Percentiles rank a stretch among this genome's conserved stretches.
Evolutionary conservation across 64 coral and sea anemone genomes (phyloP).

Genomic region (Orbicella faveolata): DNA sequence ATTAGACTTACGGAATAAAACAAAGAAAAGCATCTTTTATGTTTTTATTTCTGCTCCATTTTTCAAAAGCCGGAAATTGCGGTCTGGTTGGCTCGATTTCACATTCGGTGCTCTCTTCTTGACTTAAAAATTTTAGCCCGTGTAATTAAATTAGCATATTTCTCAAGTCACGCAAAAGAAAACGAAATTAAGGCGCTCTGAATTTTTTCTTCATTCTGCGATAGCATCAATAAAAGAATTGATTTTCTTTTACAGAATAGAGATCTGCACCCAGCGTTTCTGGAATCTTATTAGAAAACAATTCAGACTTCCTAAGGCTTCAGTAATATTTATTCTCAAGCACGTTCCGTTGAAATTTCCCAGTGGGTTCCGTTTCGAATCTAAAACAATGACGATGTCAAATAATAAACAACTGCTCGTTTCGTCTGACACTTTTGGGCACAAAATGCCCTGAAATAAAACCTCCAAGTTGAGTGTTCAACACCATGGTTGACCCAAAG

Average conservation of each 20-base stretch:
- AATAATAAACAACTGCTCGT: neutral
- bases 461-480: neutral
- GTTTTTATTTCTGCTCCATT: neutral
- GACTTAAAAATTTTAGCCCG: neutral
- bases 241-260: neutral
- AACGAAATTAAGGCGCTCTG: neutral
- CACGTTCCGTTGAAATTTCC: slow-evolving; percentile 4
- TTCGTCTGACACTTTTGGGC: neutral
- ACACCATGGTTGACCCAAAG: neutral
- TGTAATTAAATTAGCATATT: slow-evolving; percentile 8
- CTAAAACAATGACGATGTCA: neutral
- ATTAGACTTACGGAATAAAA: neutral
- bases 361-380: slow-evolving; percentile 30
- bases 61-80: neutral
- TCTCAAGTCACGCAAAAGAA: neutral
- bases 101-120: neutral
- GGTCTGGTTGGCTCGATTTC: neutral
- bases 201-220: neutral
- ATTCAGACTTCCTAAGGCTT: too few relatives aligned
- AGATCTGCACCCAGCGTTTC: neutral
- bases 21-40: neutral
- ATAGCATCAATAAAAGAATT: neutral
- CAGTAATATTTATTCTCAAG: neutral
- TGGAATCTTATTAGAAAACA: neutral
- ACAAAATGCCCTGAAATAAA: neutral